phyloP scores from a whole-genome alignment of 2,113 vertebrate genomes.

The Notarius quadriscutis region DNA sequence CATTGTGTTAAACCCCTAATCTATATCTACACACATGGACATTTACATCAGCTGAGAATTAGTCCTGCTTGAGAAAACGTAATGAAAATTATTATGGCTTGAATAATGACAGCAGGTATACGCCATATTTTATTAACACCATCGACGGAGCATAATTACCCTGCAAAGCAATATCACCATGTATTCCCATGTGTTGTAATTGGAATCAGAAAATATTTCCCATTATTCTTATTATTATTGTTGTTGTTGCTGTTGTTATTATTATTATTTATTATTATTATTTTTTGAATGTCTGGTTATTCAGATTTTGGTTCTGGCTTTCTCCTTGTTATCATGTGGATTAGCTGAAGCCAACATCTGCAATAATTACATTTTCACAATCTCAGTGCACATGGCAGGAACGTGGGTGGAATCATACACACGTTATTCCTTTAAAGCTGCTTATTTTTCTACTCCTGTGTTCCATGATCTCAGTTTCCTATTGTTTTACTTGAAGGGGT shows the following conservation, averaged over 20 bases:
- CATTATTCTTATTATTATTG: slow-evolving; percentile 10
- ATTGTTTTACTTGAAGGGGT: slow-evolving; percentile 43
- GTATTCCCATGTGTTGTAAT: slow-evolving; percentile 48
- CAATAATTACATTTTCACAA: slow-evolving; percentile 48
- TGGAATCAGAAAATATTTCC: slow-evolving; percentile 46
- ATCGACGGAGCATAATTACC: slow-evolving; percentile 43
- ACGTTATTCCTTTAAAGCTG: slow-evolving; percentile 8
- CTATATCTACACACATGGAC: neutral
- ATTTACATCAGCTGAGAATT: slow-evolving; percentile 28
- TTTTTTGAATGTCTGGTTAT: slow-evolving; percentile 48
- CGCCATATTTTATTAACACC: slow-evolving; percentile 32
- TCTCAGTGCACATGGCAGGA: neutral
- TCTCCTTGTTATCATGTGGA: slow-evolving; percentile 45
- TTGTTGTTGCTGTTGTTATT: slow-evolving; percentile 8
- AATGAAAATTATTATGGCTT: slow-evolving; percentile 8
- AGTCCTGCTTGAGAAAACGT: slow-evolving; percentile 20
- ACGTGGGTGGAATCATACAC: slow-evolving; percentile 8
- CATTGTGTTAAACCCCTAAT: neutral
- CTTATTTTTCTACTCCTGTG: slow-evolving; percentile 39
- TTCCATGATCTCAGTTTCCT: slow-evolving; percentile 48
- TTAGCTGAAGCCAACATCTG: slow-evolving; percentile 44
- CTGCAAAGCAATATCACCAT: slow-evolving; percentile 35
- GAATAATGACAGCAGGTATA: slow-evolving; percentile 36
- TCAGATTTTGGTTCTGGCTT: slow-evolving; percentile 36
- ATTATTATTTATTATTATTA: neutral